phyloP scores from a whole-genome alignment of 2,888 invertebrate genomes.

The Hermaeophaga mercurialis region DNA sequence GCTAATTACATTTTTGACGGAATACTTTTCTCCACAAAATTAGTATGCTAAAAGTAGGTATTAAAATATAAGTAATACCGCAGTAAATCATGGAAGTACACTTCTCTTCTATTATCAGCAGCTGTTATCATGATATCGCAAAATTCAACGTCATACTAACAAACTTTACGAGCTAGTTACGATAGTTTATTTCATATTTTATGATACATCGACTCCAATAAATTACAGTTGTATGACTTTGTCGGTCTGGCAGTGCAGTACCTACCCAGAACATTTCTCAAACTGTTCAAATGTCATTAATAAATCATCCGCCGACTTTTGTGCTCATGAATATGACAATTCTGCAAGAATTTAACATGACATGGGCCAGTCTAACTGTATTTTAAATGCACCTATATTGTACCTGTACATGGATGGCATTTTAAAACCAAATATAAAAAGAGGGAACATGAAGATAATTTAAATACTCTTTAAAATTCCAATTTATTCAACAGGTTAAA shows the following conservation, averaged over 20 bases:
- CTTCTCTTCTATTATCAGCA: conserved; percentile 7
- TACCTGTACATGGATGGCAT: too few species aligned
- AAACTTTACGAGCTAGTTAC: conserved; percentile 26
- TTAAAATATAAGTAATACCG: too few species aligned
- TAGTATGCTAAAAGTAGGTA: too few species aligned
- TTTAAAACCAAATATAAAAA: too few species aligned
- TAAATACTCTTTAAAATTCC: too few species aligned
- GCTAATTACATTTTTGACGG: too few species aligned
- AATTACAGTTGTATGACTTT: conserved; percentile 23
- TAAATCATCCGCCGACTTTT: conserved; percentile 24
- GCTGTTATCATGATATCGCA: conserved; percentile 6
- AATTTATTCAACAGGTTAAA: too few species aligned
- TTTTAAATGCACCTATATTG: background rate
- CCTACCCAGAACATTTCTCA: conserved; percentile 19
- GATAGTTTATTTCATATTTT: conserved; percentile 25
- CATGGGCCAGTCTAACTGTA: background rate
- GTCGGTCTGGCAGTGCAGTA: conserved; percentile 12
- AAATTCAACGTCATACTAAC: conserved; percentile 11
- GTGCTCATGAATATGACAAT: conserved; percentile 21
- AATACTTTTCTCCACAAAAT: too few species aligned
- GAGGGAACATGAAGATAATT: too few species aligned
- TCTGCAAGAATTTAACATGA: conserved; percentile 1
- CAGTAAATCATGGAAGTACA: background rate
- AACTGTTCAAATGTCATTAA: conserved; percentile 23
- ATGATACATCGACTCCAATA: conserved; percentile 12